Percentiles rank a stretch among this genome's conserved stretches.
phyloP scores from a whole-genome alignment of 1,140 invertebrate species.

The Macrobrachium rosenbergii region DNA sequence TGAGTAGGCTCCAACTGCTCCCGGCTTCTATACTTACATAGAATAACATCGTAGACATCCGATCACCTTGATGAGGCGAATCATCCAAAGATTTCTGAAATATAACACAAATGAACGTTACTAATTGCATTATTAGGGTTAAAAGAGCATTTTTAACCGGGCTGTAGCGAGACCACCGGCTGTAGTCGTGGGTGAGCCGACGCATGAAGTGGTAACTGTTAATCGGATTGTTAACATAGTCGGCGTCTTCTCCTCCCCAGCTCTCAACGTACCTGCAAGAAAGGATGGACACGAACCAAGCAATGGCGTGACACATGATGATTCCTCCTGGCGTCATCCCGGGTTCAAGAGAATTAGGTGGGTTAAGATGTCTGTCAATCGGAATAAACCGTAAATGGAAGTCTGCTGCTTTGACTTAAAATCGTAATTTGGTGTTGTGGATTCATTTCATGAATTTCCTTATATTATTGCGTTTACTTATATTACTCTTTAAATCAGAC shows the following conservation, averaged over 20 bases:
- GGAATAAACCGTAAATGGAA: too few relatives aligned
- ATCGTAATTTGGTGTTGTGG: neutral
- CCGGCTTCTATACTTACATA: slow-evolving; percentile 40
- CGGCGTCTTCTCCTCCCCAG: slow-evolving; percentile 21
- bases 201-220: slow-evolving; percentile 49
- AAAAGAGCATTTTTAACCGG: too few relatives aligned
- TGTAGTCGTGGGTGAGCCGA: slow-evolving; percentile 42
- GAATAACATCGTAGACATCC: slow-evolving; percentile 56
- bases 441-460: slow-evolving; percentile 1
- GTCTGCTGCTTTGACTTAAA: neutral
- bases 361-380: too few relatives aligned
- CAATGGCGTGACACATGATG: neutral
- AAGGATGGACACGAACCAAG: neutral
- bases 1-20: neutral
- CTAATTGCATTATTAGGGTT: neutral
- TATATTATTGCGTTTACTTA: neutral
- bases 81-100: slow-evolving; percentile 44
- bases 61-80: slow-evolving; percentile 47
- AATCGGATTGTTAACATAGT: slow-evolving; percentile 50
- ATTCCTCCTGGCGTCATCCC: too few relatives aligned
- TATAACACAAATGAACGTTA: neutral
- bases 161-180: too few relatives aligned
- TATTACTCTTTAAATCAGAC: neutral
- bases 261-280: slow-evolving; percentile 31
- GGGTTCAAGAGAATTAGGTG: too few relatives aligned